Conservation (phyloP, 2,797 vertebrate genomes). For the Tangara arthus region DNA sequence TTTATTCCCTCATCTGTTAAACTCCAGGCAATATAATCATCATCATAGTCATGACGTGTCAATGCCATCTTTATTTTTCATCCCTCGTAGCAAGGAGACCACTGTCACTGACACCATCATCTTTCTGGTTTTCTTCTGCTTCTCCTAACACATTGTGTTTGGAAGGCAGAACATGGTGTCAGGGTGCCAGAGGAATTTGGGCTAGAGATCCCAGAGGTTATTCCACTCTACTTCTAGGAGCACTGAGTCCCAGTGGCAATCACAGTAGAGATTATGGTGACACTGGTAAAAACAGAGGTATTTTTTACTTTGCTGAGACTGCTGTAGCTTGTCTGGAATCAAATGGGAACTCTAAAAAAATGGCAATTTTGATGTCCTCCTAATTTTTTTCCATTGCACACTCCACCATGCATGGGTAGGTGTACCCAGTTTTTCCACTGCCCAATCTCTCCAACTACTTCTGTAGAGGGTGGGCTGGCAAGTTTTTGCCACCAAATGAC, state of each 20-base stretch:
- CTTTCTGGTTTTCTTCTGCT: background rate
- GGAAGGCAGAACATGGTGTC: background rate
- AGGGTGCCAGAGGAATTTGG: background rate
- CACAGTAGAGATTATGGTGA: background rate
- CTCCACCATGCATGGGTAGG: background rate
- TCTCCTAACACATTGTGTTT: background rate
- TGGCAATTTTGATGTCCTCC: background rate
- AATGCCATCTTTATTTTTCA: constrained; percentile 15
- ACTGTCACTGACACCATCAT: background rate
- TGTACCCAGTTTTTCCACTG: background rate
- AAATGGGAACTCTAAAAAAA: background rate
- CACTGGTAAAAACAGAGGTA: background rate
- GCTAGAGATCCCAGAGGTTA: background rate
- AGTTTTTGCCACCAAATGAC: background rate
- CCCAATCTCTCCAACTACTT: background rate
- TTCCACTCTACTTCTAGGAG: background rate
- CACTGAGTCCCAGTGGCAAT: background rate
- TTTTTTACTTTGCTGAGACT: background rate
- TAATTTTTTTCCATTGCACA: background rate
- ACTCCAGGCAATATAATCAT: constrained; percentile 15
- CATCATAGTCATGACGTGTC: background rate
- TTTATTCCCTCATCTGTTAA: constrained; percentile 25
- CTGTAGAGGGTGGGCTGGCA: background rate
- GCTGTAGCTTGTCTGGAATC: background rate
- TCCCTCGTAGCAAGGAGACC: background rate